Evolutionary conservation across 2,797 vertebrate genomes (phyloP).

Genomic region (Rhodeus uyekii): DNA sequence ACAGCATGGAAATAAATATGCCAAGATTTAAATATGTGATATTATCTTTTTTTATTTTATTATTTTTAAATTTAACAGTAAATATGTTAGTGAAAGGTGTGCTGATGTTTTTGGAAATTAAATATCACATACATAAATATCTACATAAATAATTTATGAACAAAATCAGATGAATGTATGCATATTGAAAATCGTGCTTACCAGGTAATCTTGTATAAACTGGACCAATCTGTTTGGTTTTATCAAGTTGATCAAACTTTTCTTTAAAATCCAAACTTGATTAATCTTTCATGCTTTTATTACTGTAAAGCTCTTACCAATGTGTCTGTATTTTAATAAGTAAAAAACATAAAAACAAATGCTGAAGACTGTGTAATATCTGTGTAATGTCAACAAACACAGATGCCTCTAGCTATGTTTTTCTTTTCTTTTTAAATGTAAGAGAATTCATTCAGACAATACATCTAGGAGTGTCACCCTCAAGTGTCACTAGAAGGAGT

Average conservation of each 20-base stretch:
- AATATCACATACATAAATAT: neutral
- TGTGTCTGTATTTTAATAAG: neutral
- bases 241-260: neutral
- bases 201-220: neutral
- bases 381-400: slow-evolving; percentile 6
- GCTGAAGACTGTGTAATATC: neutral
- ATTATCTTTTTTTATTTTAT: neutral
- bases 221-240: neutral
- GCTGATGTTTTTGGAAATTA: neutral
- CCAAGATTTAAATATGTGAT: neutral
- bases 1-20: neutral
- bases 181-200: neutral
- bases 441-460: neutral
- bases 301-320: neutral
- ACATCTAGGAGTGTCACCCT: neutral
- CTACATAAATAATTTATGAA: neutral
- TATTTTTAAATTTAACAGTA: neutral
- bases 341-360: neutral
- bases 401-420: neutral
- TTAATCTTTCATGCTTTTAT: neutral
- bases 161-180: neutral
- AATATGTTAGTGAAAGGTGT: neutral
- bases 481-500: slow-evolving; percentile 22
- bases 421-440: neutral
- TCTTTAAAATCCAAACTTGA: neutral